Conservation (phyloP, 2,113 vertebrate species). For the Haemorhous mexicanus region DNA sequence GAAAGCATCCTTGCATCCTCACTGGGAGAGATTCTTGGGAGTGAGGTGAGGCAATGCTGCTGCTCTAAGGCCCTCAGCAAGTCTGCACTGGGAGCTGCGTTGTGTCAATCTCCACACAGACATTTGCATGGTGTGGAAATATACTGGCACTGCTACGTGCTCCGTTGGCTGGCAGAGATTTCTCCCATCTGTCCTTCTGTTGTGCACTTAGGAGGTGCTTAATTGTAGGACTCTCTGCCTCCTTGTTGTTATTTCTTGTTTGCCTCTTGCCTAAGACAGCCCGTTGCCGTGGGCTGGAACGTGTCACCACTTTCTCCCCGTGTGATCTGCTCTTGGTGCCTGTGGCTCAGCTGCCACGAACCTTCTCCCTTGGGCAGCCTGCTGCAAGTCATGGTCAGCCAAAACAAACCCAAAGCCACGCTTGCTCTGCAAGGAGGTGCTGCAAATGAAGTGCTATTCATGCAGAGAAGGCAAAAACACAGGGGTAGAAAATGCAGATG, state of each 20-base stretch:
- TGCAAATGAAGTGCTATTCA: neutral
- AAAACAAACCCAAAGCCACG: neutral
- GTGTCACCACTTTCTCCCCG: neutral
- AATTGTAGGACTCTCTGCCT: neutral
- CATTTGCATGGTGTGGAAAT: neutral
- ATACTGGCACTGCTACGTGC: neutral
- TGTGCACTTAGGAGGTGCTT: neutral
- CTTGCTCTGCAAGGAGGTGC: neutral
- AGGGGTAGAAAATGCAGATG: neutral
- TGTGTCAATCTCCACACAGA: neutral
- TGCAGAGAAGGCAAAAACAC: neutral
- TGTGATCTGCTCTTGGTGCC: fast-evolving
- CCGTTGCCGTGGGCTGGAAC: neutral
- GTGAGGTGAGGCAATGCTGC: neutral
- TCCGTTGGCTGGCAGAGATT: neutral
- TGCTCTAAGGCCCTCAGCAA: neutral
- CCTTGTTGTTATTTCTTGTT: neutral
- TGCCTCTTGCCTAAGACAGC: neutral
- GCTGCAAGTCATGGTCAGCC: neutral
- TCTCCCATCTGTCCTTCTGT: neutral
- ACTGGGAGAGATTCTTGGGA: neutral
- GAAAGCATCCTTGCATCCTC: neutral
- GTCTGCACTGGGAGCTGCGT: neutral
- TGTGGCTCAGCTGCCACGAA: fast-evolving
- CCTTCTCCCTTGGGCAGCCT: neutral